phyloP scores from a whole-genome alignment of 2,113 vertebrate species.

The Pygathrix nemaeus region DNA sequence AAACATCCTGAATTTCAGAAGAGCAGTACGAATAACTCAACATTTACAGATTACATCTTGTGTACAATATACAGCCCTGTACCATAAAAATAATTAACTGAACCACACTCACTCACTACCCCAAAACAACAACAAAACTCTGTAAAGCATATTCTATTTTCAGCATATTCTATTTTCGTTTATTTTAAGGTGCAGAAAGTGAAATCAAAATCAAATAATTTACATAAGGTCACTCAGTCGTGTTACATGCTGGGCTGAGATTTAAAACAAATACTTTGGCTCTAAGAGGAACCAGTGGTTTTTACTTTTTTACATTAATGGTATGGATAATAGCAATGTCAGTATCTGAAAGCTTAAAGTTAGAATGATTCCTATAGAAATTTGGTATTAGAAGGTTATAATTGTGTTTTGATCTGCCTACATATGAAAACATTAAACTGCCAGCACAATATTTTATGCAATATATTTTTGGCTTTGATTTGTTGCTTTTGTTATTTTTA shows the following conservation, averaged over 20 bases:
- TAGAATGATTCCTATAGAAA: not conserved
- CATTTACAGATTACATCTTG: not conserved
- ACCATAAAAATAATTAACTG: not conserved
- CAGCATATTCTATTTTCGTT: not conserved
- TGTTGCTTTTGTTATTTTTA: not conserved
- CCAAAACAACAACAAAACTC: not conserved
- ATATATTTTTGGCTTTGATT: not conserved
- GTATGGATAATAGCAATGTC: too few relatives aligned
- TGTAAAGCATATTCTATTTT: not conserved
- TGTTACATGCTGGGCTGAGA: not conserved
- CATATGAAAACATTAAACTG: not conserved
- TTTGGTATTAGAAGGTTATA: not conserved
- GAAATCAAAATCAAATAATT: not conserved
- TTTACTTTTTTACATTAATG: not conserved
- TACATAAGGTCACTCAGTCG: not conserved
- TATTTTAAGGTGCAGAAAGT: not conserved
- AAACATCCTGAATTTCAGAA: not conserved
- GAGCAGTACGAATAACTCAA: not conserved
- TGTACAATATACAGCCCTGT: not conserved
- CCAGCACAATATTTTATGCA: not conserved
- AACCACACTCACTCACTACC: accelerated
- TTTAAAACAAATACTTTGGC: not conserved
- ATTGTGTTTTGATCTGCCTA: not conserved
- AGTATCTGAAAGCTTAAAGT: not conserved
- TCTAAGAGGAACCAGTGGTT: not conserved